Evolutionary conservation across 2,888 invertebrate species (phyloP).

Genomic region (Aleiodes testaceus): DNA sequence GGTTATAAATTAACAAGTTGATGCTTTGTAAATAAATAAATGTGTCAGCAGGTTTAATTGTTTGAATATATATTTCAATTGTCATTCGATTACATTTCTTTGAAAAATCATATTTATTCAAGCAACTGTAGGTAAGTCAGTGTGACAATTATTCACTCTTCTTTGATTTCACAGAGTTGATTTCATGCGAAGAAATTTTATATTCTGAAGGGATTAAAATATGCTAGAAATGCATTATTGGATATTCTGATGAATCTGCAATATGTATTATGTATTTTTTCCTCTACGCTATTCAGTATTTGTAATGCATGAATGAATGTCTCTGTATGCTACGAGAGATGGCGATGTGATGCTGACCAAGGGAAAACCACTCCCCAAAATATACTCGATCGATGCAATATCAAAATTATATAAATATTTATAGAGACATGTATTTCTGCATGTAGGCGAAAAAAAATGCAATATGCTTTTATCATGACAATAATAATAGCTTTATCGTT

Average conservation of each 20-base stretch:
- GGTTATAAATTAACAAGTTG: background rate
- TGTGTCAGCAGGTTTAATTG: background rate
- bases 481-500: no score
- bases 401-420: slow-evolving; percentile 7
- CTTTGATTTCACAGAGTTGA: background rate
- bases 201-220: background rate
- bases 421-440: slow-evolving; percentile 13
- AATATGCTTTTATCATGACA: background rate
- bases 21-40: slow-evolving; percentile 48
- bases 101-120: background rate
- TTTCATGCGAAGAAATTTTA: background rate
- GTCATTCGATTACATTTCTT: slow-evolving; percentile 8
- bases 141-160: background rate
- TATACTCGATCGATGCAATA: slow-evolving; percentile 18
- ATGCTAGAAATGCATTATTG: background rate
- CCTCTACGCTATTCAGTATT: no score
- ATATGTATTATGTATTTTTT: no score
- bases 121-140: slow-evolving; percentile 29
- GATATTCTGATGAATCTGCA: no score
- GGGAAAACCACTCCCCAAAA: slow-evolving; percentile 15
- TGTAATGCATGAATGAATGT: background rate
- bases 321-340: background rate
- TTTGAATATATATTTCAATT: background rate
- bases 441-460: background rate
- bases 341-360: slow-evolving; percentile 4